Evolutionary conservation across 2,797 vertebrate species (phyloP).

Genomic region (Coranthus polyacanthus): DNA sequence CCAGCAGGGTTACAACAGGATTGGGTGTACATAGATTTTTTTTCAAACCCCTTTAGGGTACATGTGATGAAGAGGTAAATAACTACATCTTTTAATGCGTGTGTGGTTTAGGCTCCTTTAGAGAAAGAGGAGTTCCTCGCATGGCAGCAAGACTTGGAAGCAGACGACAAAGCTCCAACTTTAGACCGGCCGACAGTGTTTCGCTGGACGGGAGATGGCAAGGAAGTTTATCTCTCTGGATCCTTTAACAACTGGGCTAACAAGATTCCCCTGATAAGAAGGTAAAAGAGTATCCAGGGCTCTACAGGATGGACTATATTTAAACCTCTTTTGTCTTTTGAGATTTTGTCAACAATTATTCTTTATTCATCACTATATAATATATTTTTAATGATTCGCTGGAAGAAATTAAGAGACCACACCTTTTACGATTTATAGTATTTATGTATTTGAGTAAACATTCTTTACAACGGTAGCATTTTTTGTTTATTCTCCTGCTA

Average conservation of each 20-base stretch:
- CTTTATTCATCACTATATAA: background rate
- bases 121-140: constrained; percentile 95
- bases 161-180: constrained; percentile 88
- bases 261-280: constrained; percentile 96
- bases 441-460: no score
- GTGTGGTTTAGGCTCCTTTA: constrained; percentile 84
- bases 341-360: background rate
- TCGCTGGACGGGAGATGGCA: constrained; percentile 96
- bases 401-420: no score
- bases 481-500: no score
- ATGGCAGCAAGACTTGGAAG: constrained; percentile 95
- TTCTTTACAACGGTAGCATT: no score
- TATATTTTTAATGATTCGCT: no score
- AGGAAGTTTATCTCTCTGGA: constrained; percentile 94
- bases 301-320: background rate
- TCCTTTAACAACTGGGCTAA: constrained; percentile 97
- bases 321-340: background rate
- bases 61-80: background rate
- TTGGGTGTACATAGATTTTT: background rate
- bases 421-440: no score
- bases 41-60: background rate
- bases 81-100: background rate
- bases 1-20: no score
- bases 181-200: constrained; percentile 95
- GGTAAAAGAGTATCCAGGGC: constrained; percentile 76